Conservation (phyloP, 2,113 vertebrate genomes). For the Calidris pugnax region DNA sequence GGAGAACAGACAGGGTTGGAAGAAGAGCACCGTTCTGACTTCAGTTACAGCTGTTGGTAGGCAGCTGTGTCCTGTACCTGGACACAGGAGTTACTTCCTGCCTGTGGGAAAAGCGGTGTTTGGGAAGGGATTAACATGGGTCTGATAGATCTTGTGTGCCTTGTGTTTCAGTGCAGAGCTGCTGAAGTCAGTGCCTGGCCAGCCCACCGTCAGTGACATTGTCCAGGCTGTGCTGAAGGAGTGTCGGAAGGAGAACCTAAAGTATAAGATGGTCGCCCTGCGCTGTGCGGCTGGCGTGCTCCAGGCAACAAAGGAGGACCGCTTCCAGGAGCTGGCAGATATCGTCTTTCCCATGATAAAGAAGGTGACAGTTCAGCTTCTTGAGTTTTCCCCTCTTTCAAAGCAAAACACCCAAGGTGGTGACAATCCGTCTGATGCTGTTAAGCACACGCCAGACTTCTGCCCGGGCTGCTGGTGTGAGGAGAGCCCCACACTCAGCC, state of each 20-base stretch:
- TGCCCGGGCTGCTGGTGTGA: not conserved
- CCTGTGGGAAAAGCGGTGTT: rapidly evolving
- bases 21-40: not conserved
- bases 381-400: not conserved
- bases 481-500: not conserved
- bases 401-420: not conserved
- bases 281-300: slow-evolving; percentile 84
- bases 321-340: slow-evolving; percentile 85
- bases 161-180: slow-evolving; percentile 76
- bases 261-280: slow-evolving; percentile 90
- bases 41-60: not conserved
- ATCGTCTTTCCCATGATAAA: slow-evolving; percentile 91
- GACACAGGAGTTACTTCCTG: not conserved
- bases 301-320: slow-evolving; percentile 86
- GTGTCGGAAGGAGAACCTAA: slow-evolving; percentile 88
- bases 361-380: slow-evolving; percentile 79
- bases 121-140: not conserved
- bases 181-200: slow-evolving; percentile 80
- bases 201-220: slow-evolving; percentile 83
- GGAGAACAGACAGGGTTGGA: not conserved
- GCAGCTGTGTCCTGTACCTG: not conserved
- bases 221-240: slow-evolving; percentile 90
- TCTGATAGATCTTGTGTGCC: not conserved
- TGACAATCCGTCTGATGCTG: not conserved
- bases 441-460: not conserved